Conservation (phyloP, 2,113 vertebrate genomes). For the Cettia cetti region DNA sequence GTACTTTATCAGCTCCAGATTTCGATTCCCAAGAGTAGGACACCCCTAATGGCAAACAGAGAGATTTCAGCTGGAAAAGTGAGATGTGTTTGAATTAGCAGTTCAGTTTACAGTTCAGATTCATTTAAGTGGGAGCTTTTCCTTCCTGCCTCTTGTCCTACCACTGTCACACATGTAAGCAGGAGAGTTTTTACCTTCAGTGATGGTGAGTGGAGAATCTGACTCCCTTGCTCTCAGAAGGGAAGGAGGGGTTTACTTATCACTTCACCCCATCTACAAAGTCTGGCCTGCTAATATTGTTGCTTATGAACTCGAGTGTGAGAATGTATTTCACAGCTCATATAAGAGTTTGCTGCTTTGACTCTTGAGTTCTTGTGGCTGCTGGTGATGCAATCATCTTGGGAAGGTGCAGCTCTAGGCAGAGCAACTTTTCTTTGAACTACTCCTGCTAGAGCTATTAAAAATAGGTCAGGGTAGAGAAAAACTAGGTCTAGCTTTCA, state of each 20-base stretch:
- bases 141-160: neutral
- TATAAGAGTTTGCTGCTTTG: neutral
- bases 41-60: neutral
- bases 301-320: constrained; percentile 21
- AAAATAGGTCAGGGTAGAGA: constrained; percentile 35
- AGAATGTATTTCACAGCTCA: constrained; percentile 32
- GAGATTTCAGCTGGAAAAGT: neutral
- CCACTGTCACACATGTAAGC: neutral
- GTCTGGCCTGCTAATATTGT: neutral
- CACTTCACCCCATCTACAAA: constrained; percentile 1
- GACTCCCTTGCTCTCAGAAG: neutral
- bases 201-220: neutral
- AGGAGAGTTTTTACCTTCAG: neutral
- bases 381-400: constrained; percentile 22
- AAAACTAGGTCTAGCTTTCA: constrained; percentile 9
- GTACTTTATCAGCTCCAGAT: neutral
- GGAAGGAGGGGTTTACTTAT: neutral
- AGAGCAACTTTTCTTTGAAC: constrained; percentile 50
- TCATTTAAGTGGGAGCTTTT: neutral
- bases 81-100: neutral
- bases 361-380: constrained; percentile 37
- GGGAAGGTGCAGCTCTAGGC: constrained; percentile 54
- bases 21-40: neutral
- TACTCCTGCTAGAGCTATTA: constrained; percentile 27
- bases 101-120: neutral